Evolutionary conservation across 2,113 vertebrate genomes (phyloP), one percentile per base, ranked within the genome.

Genomic region (Danionella cerebrum): DNA sequence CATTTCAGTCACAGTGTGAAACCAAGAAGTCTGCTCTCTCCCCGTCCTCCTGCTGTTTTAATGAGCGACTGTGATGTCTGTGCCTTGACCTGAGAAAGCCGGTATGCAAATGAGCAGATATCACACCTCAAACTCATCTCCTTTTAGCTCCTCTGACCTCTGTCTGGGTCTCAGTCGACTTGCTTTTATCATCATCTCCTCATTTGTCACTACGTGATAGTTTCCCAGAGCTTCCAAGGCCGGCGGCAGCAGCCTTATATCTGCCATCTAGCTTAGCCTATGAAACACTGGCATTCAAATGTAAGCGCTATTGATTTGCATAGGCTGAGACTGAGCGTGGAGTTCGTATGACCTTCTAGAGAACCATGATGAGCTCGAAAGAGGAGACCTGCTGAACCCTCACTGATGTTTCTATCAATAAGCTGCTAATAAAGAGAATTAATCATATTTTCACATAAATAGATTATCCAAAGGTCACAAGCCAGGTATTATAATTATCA

Each of bases 241-340:
- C 35, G 45, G 18, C 6, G 42, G 4, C n/a, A n/a, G n/a, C n/a
- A n/a, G n/a, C n/a, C 47, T 36, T 63, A 63, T 48, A 45, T 62
- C 10, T 6, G 1, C 11, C 13, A 63, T 63, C 18, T 33, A 22
- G 12, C 31, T 31, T 44, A 47, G 7, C 44, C 42, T 35, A 63
- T 63, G 48, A 47, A 12, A 48, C 27, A 18, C 29, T 63, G 59
- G 24, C 59, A 63, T 63, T 63, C 59, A 63, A 63, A 48, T 63
- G 44, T 29, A 41, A 63, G 13, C 22, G 59, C 18, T 10, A 44
- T 24, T 48, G 10, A 48, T 63, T 63, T 63, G 27, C 59, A 63
- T 63, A 24, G 42, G 9, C 38, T 42, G 22, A 18, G 21, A n/a
- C n/a, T n/a, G 5, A 35, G 12, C 1, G 18, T 1, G n/a, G 6